Base-by-base conservation (phyloP, 2,113 vertebrate species). In the Hemicordylus capensis region DNA sequence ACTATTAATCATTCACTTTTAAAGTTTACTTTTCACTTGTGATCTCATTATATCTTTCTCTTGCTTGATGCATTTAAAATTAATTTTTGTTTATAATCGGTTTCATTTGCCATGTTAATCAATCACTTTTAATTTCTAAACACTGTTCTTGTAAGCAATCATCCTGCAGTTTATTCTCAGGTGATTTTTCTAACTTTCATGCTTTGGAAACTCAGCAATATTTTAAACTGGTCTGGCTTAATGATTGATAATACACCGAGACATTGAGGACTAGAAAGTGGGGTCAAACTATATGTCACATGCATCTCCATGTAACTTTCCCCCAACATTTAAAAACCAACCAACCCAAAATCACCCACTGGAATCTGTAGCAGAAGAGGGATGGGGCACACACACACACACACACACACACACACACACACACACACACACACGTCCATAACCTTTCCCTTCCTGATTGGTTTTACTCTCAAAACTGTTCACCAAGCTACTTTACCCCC, bases 101-200 rank as follows among this genome's bases (percentile, higher is more conserved):
- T 63, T 82, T 81, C n/a, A 56, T 81, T 81, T 82, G 69, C 28
- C 56, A 83, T 46, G 46, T 80, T 66, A 80, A 80, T 74, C 59
- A 54, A 74, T 61, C 46, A 26, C 58, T 83, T 83, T 63, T 42
- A 31, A 74, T 83, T 72, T 73, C 12, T 69, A 74, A 42, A 7
- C 77, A 44, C 73, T 61, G 56, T 59, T 37, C 31, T 4, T 72
- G 28, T 14, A 15, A 83, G 69, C 31, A 48, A 48, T 34, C 42
- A 28, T 37, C 51, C 28, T 58, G 6, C 51, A 4, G 4, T n/a
- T 34, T 42, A 31, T 2, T 42, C 37, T 9, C 12, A 63, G 28
- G 31, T 48, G 22, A 17, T 63, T 74, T 83, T 63, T n/a, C 6
- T 46, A 63, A 74, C 14, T 17, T 61, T 10, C n/a, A 63, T 74